Evolutionary conservation across 2,113 vertebrate species (phyloP).

Genomic region (Corythaixoides concolor): DNA sequence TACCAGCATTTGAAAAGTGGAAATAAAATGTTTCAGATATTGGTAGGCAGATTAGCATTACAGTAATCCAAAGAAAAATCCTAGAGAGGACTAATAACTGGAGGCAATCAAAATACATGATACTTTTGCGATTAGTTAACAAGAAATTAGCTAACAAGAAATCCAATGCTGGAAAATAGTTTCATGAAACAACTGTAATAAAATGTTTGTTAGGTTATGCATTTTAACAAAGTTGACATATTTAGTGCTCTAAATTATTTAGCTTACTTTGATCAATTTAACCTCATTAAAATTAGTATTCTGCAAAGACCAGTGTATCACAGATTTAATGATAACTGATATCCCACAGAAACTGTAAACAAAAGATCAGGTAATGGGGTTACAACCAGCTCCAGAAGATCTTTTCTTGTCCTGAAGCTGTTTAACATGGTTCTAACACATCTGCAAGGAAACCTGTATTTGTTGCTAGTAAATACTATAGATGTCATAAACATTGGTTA

Average conservation of each 20-base stretch:
- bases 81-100: background rate
- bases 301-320: background rate
- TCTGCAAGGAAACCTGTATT: background rate
- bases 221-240: background rate
- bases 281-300: background rate
- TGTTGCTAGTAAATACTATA: background rate
- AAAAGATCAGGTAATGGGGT: background rate
- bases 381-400: background rate
- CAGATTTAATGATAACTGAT: background rate
- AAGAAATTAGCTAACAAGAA: background rate
- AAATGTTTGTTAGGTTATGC: background rate
- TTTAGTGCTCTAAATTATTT: conserved; percentile 17
- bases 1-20: background rate
- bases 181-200: background rate
- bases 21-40: background rate
- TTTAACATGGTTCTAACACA: background rate
- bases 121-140: background rate
- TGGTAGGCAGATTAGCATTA: background rate
- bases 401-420: background rate
- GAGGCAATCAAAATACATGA: background rate
- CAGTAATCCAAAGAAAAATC: background rate
- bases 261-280: conserved; percentile 9
- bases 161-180: background rate
- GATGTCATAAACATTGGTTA: background rate
- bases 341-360: background rate